Percentiles rank a stretch among this genome's conserved stretches.
Conservation (phyloP, 2,888 invertebrate genomes). For the Rhamphomyia laevipes region DNA sequence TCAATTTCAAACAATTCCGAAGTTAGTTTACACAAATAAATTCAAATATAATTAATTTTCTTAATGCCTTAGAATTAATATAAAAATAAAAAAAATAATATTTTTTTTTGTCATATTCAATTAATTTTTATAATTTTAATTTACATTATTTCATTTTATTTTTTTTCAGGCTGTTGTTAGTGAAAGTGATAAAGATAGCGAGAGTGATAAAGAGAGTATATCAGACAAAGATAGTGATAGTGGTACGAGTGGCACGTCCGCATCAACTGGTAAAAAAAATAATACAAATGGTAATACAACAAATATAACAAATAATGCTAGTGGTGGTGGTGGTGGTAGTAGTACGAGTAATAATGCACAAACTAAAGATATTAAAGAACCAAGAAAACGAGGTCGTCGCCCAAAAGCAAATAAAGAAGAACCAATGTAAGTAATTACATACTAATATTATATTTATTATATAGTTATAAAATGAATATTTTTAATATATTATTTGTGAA, state of each 20-base stretch:
- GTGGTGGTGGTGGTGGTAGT: slow-evolving; percentile 33
- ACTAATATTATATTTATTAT: neutral
- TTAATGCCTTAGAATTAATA: too few relatives aligned
- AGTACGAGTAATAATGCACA: slow-evolving; percentile 15
- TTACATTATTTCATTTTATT: slow-evolving; percentile 7
- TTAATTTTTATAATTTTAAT: neutral
- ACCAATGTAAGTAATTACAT: slow-evolving; percentile 14
- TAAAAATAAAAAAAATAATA: too few relatives aligned
- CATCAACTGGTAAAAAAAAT: slow-evolving; percentile 13
- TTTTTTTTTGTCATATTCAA: too few relatives aligned
- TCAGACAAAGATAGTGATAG: slow-evolving; percentile 58
- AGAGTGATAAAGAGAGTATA: slow-evolving; percentile 53
- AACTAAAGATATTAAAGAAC: slow-evolving; percentile 35
- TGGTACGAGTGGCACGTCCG: slow-evolving; percentile 39
- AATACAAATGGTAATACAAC: slow-evolving; percentile 15
- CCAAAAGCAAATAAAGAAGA: slow-evolving; percentile 50
- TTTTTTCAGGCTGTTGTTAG: slow-evolving; percentile 33
- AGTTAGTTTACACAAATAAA: too few relatives aligned
- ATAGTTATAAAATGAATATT: neutral
- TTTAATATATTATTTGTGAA: neutral
- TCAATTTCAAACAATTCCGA: too few relatives aligned
- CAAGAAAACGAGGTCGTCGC: slow-evolving; percentile 50
- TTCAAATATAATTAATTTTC: too few relatives aligned
- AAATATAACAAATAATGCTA: slow-evolving; percentile 27
- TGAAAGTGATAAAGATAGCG: slow-evolving; percentile 57